Conservation (phyloP, 2,797 vertebrate genomes). For the Tenualosa thibaudeaui region DNA sequence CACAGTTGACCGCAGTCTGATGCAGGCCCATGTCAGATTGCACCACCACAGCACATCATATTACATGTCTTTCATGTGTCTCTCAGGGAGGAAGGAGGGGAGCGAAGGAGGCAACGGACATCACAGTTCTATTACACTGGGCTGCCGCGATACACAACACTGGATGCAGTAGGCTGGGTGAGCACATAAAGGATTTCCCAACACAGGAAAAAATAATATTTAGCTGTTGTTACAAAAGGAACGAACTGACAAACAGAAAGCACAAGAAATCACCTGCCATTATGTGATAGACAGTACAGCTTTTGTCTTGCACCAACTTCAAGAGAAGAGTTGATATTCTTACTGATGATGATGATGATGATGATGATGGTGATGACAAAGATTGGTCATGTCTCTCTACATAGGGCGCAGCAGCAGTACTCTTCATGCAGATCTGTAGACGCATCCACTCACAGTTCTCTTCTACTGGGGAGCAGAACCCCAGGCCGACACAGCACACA, state of each 20-base stretch:
- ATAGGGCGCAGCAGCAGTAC: slow-evolving; percentile 78
- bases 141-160: slow-evolving; percentile 72
- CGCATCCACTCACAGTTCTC: slow-evolving; percentile 78
- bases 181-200: slow-evolving; percentile 25
- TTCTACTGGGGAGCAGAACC: slow-evolving; percentile 58
- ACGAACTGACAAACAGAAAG: too few species aligned
- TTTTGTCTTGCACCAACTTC: too few species aligned
- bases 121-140: slow-evolving; percentile 70
- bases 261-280: too few species aligned
- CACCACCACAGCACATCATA: not conserved
- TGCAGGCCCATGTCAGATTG: too few species aligned
- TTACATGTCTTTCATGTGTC: slow-evolving; percentile 2
- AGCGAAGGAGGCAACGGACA: slow-evolving; percentile 68
- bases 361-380: not conserved
- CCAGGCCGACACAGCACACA: slow-evolving; percentile 41
- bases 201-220: too few species aligned
- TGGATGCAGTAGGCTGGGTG: slow-evolving; percentile 87
- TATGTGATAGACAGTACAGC: too few species aligned
- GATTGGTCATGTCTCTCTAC: slow-evolving; percentile 10
- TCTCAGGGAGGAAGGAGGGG: slow-evolving; percentile 67
- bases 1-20: too few species aligned
- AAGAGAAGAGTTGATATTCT: not conserved
- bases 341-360: not conserved
- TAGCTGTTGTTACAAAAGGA: too few species aligned
- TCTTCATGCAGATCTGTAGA: slow-evolving; percentile 84